Evolutionary conservation across 2,797 vertebrate species (phyloP).

Genomic region (Poeciliopsis paucimaculata): DNA sequence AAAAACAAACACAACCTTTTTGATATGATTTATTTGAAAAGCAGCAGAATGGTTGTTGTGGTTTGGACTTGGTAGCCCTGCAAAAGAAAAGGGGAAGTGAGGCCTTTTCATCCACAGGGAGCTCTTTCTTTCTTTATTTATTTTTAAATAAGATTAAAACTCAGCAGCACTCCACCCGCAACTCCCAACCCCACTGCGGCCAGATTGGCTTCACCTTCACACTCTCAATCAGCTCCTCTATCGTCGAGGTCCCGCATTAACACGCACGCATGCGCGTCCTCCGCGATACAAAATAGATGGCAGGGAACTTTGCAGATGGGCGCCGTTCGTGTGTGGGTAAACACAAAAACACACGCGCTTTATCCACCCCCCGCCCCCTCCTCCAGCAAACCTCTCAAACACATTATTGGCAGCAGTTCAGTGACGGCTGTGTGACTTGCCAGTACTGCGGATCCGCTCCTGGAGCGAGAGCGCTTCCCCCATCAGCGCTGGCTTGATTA

Average conservation of each 20-base stretch:
- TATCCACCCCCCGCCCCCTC: conserved; percentile 44
- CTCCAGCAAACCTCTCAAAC: conserved; percentile 78
- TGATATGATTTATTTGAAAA: conserved; percentile 7
- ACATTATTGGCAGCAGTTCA: conserved; percentile 82
- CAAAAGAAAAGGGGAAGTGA: conserved; percentile 50
- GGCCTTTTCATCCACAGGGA: conserved; percentile 56
- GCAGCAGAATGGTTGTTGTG: conserved; percentile 50
- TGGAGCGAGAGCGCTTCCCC: conserved; percentile 74
- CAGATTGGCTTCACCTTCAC: conserved; percentile 77
- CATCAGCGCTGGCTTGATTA: conserved; percentile 82
- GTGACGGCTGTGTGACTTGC: conserved; percentile 81
- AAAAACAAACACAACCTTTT: neutral
- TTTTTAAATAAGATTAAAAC: conserved; percentile 63
- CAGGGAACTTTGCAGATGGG: conserved; percentile 75
- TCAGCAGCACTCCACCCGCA: conserved; percentile 64
- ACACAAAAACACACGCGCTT: conserved; percentile 49
- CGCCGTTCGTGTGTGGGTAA: conserved; percentile 68
- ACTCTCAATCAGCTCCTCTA: conserved; percentile 78
- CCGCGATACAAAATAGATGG: conserved; percentile 75
- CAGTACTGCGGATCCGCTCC: conserved; percentile 81
- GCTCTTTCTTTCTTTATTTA: conserved; percentile 44
- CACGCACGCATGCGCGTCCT: conserved; percentile 75
- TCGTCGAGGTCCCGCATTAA: conserved; percentile 78
- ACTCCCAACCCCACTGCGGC: conserved; percentile 64
- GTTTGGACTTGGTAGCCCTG: conserved; percentile 55